A percentile compares a stretch with the other conserved stretches of the same genome.
These are phyloP conservation scores for Drosophila histrio DNA, from an alignment of 2,888 invertebrate species.

Conservation along the genomic window DNA sequence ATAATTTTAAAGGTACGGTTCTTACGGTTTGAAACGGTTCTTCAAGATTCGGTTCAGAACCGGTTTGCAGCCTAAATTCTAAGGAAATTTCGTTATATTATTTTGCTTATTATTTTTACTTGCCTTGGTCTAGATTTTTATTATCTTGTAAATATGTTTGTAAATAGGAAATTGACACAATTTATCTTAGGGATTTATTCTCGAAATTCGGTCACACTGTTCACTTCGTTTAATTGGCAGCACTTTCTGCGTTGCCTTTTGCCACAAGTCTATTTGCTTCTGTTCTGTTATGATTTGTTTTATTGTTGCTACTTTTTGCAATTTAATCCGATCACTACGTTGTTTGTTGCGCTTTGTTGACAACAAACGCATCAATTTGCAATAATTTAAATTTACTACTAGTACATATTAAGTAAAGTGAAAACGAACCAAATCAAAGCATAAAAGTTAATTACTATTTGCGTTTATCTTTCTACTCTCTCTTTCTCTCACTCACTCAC, in stretches of 20 bases:
- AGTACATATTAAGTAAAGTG: conserved; percentile 24
- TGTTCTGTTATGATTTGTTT: not conserved
- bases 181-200: not conserved
- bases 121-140: not conserved
- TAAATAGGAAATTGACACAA: not conserved
- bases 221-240: not conserved
- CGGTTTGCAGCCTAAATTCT: no score
- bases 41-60: no score
- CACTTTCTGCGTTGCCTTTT: conserved; percentile 3
- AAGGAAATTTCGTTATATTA: not conserved
- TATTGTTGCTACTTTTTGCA: conserved; percentile 1
- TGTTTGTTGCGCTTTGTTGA: conserved; percentile 62
- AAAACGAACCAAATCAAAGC: not conserved
- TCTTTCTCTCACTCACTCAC: not conserved
- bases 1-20: no score
- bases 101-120: not conserved
- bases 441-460: conserved; percentile 35
- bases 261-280: not conserved
- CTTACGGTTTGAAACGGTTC: no score
- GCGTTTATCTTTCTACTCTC: conserved; percentile 12
- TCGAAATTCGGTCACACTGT: conserved; percentile 10
- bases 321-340: conserved; percentile 43
- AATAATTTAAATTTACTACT: conserved; percentile 35
- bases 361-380: conserved; percentile 51
- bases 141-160: conserved; percentile 15